These are phyloP conservation scores for Laothoe populi DNA, from an alignment of 2,888 invertebrate genomes.

Conservation along the genomic window DNA sequence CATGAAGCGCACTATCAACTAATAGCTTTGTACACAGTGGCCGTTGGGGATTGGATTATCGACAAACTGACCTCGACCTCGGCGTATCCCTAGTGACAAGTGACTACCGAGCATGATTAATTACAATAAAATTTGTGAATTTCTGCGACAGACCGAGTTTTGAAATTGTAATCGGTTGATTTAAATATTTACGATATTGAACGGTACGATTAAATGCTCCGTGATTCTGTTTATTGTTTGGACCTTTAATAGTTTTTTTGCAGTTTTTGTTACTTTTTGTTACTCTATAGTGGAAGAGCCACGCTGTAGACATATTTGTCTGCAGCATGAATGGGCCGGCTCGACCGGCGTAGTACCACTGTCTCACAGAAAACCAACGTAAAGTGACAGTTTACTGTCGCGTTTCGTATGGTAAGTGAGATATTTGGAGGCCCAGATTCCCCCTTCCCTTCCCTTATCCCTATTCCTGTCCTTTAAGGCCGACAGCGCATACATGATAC, in stretches of 20 bases:
- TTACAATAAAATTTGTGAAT: constrained; percentile 53
- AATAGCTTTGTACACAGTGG: constrained; percentile 47
- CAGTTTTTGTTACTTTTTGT: no score
- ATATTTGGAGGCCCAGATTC: no score
- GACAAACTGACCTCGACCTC: constrained; percentile 39
- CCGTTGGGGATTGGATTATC: constrained; percentile 49
- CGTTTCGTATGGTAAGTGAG: no score
- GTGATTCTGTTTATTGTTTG: background rate
- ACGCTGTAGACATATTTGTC: no score
- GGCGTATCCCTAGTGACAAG: constrained; percentile 43
- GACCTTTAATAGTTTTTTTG: background rate
- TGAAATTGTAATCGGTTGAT: constrained; percentile 49
- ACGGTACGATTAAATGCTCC: background rate
- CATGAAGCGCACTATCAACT: constrained; percentile 35
- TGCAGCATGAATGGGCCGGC: no score
- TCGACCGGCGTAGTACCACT: no score
- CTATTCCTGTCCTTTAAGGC: no score
- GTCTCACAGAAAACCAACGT: no score
- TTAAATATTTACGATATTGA: constrained; percentile 37
- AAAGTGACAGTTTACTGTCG: no score
- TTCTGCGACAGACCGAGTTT: constrained; percentile 49
- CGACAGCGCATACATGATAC: no score
- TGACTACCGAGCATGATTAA: constrained; percentile 55
- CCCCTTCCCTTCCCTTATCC: no score
- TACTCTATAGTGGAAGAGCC: no score